Conservation (phyloP, 2,113 vertebrate genomes). For the Apodemus speciosus region DNA sequence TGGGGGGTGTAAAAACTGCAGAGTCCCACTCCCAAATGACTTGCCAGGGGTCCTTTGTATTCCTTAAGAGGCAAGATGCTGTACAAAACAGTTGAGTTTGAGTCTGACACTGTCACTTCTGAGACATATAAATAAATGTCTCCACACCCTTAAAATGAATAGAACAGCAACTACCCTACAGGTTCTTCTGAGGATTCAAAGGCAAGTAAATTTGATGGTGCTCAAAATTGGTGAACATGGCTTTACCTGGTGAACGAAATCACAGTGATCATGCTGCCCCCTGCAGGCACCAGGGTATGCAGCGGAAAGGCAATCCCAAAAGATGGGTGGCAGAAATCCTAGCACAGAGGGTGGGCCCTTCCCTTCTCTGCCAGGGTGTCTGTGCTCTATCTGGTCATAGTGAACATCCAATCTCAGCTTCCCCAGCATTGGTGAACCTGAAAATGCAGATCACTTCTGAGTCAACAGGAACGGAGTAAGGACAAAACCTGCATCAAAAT, state of each 20-base stretch:
- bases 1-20: background rate
- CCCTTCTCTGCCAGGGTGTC: background rate
- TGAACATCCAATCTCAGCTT: background rate
- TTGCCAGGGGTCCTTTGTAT: background rate
- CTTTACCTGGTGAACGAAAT: background rate
- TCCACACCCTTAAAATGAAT: slow-evolving; percentile 16
- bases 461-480: background rate
- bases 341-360: background rate
- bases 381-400: background rate
- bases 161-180: background rate
- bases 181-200: slow-evolving; percentile 12
- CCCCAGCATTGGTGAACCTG: background rate
- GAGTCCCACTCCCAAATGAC: background rate
- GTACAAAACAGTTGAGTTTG: slow-evolving; percentile 11
- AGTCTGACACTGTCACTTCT: slow-evolving; percentile 8
- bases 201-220: slow-evolving; percentile 2
- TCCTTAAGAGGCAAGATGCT: background rate
- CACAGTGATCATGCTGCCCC: slow-evolving; percentile 43
- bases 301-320: background rate
- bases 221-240: background rate
- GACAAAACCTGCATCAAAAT: slow-evolving; percentile 11
- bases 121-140: background rate
- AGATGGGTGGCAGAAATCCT: background rate
- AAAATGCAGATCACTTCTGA: background rate
- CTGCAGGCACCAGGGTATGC: slow-evolving; percentile 31